Percentiles rank a stretch among this genome's conserved stretches.
These are phyloP conservation scores for Daktulosphaira vitifoliae DNA, from an alignment of 1,140 invertebrate genomes.

Conservation along the genomic window DNA sequence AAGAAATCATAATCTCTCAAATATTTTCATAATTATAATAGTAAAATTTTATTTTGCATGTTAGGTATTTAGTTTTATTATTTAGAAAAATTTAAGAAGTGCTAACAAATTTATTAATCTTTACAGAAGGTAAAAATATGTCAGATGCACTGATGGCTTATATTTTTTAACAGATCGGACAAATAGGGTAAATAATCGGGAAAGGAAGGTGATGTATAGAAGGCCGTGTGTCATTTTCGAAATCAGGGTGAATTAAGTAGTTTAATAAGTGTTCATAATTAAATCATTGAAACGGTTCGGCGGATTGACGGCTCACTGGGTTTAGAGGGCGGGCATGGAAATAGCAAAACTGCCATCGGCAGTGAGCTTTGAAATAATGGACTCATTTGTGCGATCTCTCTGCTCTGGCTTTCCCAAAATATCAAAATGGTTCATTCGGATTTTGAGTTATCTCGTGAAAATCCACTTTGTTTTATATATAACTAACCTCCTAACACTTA, in stretches of 20 bases:
- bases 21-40: too few species aligned
- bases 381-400: conserved; percentile 18
- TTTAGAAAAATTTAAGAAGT: too few species aligned
- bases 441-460: conserved; percentile 7
- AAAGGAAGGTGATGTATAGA: conserved; percentile 4
- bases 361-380: conserved; percentile 16
- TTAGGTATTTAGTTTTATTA: too few species aligned
- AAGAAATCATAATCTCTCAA: too few species aligned
- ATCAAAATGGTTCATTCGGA: conserved; percentile 26
- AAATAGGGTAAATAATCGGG: too few species aligned
- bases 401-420: conserved; percentile 1
- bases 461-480: not conserved
- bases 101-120: too few species aligned
- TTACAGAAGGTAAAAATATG: not conserved
- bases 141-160: conserved; percentile 7
- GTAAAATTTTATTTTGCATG: too few species aligned
- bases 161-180: not conserved
- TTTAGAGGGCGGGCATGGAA: not conserved
- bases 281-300: conserved; percentile 26
- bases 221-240: conserved; percentile 8
- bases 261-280: conserved; percentile 31
- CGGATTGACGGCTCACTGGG: not conserved
- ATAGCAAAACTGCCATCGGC: conserved; percentile 25
- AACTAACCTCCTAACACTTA: not conserved
- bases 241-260: conserved; percentile 22